Percentiles rank a stretch among this genome's conserved stretches.
These are phyloP conservation scores for Myzus persicae DNA, from an alignment of 1,140 invertebrate genomes.

Conservation along the genomic window DNA sequence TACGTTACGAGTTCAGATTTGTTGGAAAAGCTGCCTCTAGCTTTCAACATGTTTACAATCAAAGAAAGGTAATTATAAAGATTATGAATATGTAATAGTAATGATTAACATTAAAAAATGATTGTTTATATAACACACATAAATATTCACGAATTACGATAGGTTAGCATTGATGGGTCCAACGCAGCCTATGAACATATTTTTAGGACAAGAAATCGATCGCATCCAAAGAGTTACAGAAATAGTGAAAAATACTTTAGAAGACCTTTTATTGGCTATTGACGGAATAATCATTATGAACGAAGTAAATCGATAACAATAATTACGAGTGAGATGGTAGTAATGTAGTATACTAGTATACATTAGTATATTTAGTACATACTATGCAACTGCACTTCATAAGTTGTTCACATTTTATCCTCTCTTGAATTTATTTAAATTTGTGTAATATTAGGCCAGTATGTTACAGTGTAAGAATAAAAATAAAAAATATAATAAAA, in stretches of 20 bases:
- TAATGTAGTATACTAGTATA: not conserved
- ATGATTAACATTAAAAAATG: not conserved
- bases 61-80: constrained; percentile 50
- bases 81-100: not conserved
- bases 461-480: too few species aligned
- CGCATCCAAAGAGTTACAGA: constrained; percentile 89
- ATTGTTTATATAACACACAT: not conserved
- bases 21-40: constrained; percentile 87
- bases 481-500: too few species aligned
- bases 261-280: constrained; percentile 91
- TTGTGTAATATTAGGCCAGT: too few species aligned
- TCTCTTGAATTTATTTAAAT: too few species aligned
- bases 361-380: too few species aligned
- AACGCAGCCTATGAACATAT: constrained; percentile 95
- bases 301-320: constrained; percentile 68
- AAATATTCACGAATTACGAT: constrained; percentile 68
- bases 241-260: constrained; percentile 80
- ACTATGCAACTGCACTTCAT: too few species aligned
- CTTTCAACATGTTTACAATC: constrained; percentile 91
- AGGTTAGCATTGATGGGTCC: constrained; percentile 88
- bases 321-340: not conserved
- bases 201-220: constrained; percentile 93
- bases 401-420: too few species aligned
- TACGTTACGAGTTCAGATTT: constrained; percentile 91
- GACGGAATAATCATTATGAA: constrained; percentile 99